Conservation (phyloP, 23 tunicate species). For the Phallusia fumigata region DNA sequence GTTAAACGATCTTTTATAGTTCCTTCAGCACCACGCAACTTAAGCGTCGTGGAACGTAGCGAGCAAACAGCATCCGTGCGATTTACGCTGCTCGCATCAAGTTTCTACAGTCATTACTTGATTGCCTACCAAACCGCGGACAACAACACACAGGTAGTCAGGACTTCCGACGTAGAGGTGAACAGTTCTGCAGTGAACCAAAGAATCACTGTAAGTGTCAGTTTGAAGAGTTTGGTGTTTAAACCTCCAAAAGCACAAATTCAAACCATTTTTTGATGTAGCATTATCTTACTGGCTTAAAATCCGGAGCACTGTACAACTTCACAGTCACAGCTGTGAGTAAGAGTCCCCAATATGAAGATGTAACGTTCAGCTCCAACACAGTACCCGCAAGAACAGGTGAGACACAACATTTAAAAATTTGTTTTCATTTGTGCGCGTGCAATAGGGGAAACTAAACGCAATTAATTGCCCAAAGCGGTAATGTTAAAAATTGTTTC, state of each 20-base stretch:
- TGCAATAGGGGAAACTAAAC: no score
- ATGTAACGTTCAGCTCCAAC: background rate
- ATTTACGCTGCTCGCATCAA: background rate
- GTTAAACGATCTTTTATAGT: background rate
- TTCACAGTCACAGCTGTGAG: background rate
- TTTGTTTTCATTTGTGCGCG: no score
- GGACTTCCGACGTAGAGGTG: background rate
- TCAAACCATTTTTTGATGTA: background rate
- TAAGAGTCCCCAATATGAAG: background rate
- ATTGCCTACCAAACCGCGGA: constrained; percentile 11
- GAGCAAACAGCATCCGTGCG: background rate
- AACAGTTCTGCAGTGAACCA: background rate
- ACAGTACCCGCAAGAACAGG: constrained; percentile 15
- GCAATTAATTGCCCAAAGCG: no score
- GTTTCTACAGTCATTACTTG: background rate
- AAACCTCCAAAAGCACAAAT: background rate
- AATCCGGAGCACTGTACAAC: constrained; percentile 15
- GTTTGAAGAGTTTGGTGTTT: no score
- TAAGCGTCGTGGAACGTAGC: background rate
- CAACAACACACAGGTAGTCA: background rate
- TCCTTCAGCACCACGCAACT: constrained; percentile 8
- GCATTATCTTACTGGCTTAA: background rate
- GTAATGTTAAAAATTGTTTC: no score
- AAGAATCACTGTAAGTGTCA: background rate
- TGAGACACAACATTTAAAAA: no score